Base-by-base conservation (phyloP, 1,140 invertebrate genomes). In the Drosophila repleta region DNA sequence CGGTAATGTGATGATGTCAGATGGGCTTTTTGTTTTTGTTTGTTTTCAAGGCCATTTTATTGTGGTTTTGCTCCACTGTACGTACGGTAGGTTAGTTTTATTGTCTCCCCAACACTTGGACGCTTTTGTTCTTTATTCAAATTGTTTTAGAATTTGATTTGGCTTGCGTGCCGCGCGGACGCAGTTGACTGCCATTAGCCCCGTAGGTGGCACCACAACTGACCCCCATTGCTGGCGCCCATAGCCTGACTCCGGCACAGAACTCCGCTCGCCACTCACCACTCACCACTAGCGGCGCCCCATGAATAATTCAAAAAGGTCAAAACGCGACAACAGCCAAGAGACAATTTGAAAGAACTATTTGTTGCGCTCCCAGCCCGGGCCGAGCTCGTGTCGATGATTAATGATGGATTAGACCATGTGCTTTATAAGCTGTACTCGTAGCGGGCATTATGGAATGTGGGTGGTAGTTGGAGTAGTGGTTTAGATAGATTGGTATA, bases 281-380 rank as follows among this genome's bases (percentile, higher is more conserved):
- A n/a, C 55, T 21, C 35, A 17, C 17, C 37, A 17, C 20, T 11
- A 24, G 15, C 43, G 11, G 13, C 35, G 15, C 43, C 53, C 43
- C 76, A 88, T 88, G 83, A 88, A 88, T 88, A 63, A 88, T 88
- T 88, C 83, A 88, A 65, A 83, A 88, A 88, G 83, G 84, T 88
- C 83, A 29, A 88, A 76, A 18, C 18, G 46, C n/a, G 15, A 61
- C 32, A 51, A 29, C 6, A 43, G 32, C 32, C 35, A 51, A 76
- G 56, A 53, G 46, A 67, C 32, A 35, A 35, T 35, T 13, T 11
- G 32, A 35, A 43, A 43, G 39, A 43, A 17, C 39, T 43, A 60
- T 48, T 48, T 49, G 58, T 46, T 58, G 18, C 45, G 13, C 39
- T 15, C 3, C 37, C 39, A 17, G 39, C 6, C n/a, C 8, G 37